Conservation (phyloP, 2,113 vertebrate species). For the Excalfactoria chinensis region DNA sequence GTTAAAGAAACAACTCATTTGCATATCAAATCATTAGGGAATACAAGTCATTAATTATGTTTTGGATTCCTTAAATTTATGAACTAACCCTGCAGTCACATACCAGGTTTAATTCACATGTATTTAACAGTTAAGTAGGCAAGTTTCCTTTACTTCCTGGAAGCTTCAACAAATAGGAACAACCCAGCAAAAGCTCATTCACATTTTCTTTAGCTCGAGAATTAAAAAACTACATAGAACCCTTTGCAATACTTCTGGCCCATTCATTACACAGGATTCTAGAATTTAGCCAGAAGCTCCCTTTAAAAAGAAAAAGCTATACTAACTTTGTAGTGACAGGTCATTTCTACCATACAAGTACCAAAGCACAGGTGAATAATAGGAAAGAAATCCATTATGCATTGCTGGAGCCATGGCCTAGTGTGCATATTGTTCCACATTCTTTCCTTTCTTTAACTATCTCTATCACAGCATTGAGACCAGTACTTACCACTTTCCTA, state of each 20-base stretch:
- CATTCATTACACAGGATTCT: neutral
- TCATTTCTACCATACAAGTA: neutral
- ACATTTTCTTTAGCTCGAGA: neutral
- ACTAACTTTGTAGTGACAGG: neutral
- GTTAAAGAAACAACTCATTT: neutral
- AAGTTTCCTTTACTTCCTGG: conserved; percentile 37
- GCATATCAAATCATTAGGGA: neutral
- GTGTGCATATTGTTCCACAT: neutral
- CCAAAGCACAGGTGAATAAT: neutral
- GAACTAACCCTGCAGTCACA: neutral
- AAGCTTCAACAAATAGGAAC: conserved; percentile 34
- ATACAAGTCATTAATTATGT: neutral
- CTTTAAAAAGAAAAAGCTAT: neutral
- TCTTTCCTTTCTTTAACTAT: neutral
- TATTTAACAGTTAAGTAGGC: conserved; percentile 21
- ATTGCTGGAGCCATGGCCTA: neutral
- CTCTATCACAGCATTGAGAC: neutral
- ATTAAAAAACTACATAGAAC: conserved; percentile 3
- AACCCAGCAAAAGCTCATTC: conserved; percentile 24
- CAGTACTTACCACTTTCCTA: neutral
- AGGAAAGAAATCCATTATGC: neutral
- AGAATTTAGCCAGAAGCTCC: neutral
- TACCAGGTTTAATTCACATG: neutral
- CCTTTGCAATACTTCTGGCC: neutral
- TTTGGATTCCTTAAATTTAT: neutral